Base-by-base conservation (phyloP, 2,888 invertebrate genomes). In the Hemithea aestivaria region DNA sequence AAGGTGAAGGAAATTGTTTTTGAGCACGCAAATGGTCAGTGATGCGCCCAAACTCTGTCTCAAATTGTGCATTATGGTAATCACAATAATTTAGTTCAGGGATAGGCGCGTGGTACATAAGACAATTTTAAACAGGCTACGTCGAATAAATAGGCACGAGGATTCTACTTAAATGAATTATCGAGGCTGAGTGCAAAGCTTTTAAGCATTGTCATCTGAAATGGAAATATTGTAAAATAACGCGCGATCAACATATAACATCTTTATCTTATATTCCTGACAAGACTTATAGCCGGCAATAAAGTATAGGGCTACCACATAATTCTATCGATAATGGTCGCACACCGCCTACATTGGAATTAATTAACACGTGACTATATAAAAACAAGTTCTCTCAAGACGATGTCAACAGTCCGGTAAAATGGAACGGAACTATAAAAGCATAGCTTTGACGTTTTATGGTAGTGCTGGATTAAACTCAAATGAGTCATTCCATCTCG, bases 291-390 rank as follows among this genome's bases (percentile, higher is more conserved):
- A 49, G 72, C 45, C 48, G 66, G 66, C 67, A 62, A 79, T 81
- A 83, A 82, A 83, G 66, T 73, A 71, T 64, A 73, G 77, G 68
- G 77, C 81, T 81, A 79, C 80, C 76, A 81, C 75, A 81, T 76
- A 70, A 78, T 80, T 77, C 70, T 75, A 71, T 81, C 79, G 76
- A 80, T 80, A 78, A 80, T 80, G 69, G 74, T 66, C 62, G 66
- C 65, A 63, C 63, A 59, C 75, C 84, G 79, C 84, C 84, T 72
- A 83, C 83, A 67, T 73, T 67, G 58, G 78, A 79, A 82, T 83
- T 83, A 84, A 85, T 85, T 85, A 85, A 79, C 83, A 82, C 75
- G 62, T 73, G 70, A 73, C 67, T 74, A 63, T 70, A 68, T 61
- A 66, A 65, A 60, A 77, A 81, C 80, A 61, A 66, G 82, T 82